These are phyloP conservation scores for Itoplectis maculator DNA, from an alignment of 2,888 invertebrate species.

Conservation along the genomic window DNA sequence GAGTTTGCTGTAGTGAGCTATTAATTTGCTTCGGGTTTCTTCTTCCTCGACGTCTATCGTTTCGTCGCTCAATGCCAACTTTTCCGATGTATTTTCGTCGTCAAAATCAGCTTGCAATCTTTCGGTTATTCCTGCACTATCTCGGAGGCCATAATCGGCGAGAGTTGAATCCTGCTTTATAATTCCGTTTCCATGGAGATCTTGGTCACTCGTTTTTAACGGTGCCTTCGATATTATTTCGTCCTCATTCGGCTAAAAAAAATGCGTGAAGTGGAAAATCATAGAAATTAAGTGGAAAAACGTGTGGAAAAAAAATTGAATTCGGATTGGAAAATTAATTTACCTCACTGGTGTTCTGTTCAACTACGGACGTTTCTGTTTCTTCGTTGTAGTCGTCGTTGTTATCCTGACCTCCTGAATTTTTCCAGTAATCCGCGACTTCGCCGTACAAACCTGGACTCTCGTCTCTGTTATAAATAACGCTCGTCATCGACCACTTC, in stretches of 20 bases:
- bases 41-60: slow-evolving; percentile 38
- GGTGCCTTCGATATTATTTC: slow-evolving; percentile 20
- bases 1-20: slow-evolving; percentile 80
- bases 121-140: not conserved
- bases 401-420: slow-evolving; percentile 58
- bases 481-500: slow-evolving; percentile 61
- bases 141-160: not conserved
- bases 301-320: not conserved
- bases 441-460: slow-evolving; percentile 80
- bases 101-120: not conserved
- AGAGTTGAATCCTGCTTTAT: not conserved
- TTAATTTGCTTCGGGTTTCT: slow-evolving; percentile 74
- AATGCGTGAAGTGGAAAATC: not conserved
- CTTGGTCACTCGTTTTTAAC: slow-evolving; percentile 7
- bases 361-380: slow-evolving; percentile 38
- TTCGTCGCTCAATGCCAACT: slow-evolving; percentile 42
- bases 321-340: not conserved
- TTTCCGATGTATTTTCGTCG: slow-evolving; percentile 19
- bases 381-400: slow-evolving; percentile 57
- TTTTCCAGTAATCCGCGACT: slow-evolving; percentile 77
- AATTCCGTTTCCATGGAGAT: not conserved
- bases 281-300: not conserved
- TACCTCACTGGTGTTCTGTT: slow-evolving; percentile 48
- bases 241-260: slow-evolving; percentile 4
- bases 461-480: slow-evolving; percentile 74